Evolutionary conservation across 1,140 invertebrate genomes (phyloP), one percentile per base, ranked within the genome.

Genomic region (Stegodyphus dumicola): DNA sequence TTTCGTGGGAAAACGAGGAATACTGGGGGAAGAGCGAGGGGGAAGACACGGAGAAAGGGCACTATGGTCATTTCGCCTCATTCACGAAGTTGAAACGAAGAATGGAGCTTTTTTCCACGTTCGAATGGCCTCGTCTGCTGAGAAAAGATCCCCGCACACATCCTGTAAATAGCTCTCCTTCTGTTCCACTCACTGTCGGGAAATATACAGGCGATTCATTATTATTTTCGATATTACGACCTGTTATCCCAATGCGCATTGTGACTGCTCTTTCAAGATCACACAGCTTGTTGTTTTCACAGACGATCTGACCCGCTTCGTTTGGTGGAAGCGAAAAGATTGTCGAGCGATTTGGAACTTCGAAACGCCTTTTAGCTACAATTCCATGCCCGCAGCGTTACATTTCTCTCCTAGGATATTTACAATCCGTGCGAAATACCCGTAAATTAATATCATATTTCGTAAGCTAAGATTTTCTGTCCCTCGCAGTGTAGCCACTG

Each of bases 11-110:
- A 79, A 75, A 75, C n/a, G n/a, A 13, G 33, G 49, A 49, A 11
- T 11, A 33, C 18, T 33, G 33, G 10, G 7, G 51, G 17, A 54
- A 75, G 52, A 17, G 73, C 48, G 13, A 52, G 33, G 33, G 13
- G 53, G n/a, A 54, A 60, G 33, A 54, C 53, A 60, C 10, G 33
- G 17, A 10, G 49, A 33, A 33, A 18, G 73, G 18, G 53, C 60
- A 56, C 77, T 69, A 69, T 79, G 77, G 77, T 79, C 77, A 79
- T 79, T 79, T 79, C 77, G 48, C 52, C 64, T 79, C 77, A 79
- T 79, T 79, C 77, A 79, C 49, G 67, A 67, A 49, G 10, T 48
- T 48, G 49, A 71, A 48, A 71, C 49, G 60, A 48, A 79, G 65
- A 60, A 79, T 66, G 64, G 77, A 60, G 33, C 51, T 33, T 5